A percentile compares a stretch with the other conserved stretches of the same genome.
Evolutionary conservation across 2,113 vertebrate species (phyloP).

Genomic region (Urocynchramus pylzowi): DNA sequence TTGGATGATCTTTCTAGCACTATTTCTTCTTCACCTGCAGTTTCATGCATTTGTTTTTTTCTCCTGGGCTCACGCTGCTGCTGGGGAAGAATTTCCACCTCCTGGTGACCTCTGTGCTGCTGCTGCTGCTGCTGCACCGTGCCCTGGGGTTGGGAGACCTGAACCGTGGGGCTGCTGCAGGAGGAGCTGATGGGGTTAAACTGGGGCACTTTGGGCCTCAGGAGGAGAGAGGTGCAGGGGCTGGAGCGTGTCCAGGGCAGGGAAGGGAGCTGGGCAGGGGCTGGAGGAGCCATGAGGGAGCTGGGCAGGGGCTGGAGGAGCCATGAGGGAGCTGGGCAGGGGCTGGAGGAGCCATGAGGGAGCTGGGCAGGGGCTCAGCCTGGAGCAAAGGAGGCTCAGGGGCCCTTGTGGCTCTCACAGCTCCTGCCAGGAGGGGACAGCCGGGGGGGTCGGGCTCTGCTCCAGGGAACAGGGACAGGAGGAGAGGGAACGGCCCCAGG

Average conservation of each 20-base stretch:
- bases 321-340: neutral
- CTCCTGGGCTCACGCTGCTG: neutral
- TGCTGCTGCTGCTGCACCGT: fast-evolving
- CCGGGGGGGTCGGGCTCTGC: neutral
- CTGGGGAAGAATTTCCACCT: neutral
- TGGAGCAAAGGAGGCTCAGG: neutral
- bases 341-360: neutral
- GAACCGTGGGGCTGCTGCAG: neutral
- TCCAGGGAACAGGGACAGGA: neutral
- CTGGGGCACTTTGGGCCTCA: neutral
- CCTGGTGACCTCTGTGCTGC: neutral
- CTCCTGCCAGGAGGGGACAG: neutral
- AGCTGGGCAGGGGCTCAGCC: neutral
- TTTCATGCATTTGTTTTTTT: neutral
- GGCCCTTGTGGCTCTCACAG: neutral
- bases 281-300: neutral
- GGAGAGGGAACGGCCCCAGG: neutral
- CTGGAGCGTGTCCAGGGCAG: neutral
- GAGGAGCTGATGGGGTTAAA: neutral
- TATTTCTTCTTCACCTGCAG: neutral
- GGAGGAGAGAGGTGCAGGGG: neutral
- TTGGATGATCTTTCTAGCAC: neutral
- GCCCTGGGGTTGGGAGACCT: neutral
- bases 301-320: neutral
- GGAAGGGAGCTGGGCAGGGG: neutral